Evolutionary conservation across 2,113 vertebrate species (phyloP), one percentile per base, ranked within the genome.

Genomic region (Microcebus jonahi): DNA sequence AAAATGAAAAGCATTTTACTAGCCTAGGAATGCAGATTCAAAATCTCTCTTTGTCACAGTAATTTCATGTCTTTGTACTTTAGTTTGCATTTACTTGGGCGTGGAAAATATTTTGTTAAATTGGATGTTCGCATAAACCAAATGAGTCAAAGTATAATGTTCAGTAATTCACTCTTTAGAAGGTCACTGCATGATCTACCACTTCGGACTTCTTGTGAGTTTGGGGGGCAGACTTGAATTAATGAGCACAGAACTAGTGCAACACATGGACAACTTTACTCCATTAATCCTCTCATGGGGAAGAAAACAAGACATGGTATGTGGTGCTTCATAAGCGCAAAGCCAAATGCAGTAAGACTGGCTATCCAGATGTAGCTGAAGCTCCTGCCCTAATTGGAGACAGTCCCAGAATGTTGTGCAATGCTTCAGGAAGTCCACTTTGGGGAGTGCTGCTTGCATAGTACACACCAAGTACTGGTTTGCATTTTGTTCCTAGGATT

Each of bases 401-500:
- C 57, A 91, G 36, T 91, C 42, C 92, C 88, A 21, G 42, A 93
- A 57, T 61, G 84, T 61, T 39, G 9, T 55, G 73, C 50, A 88
- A 65, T 63, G 17, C 63, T 93, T 93, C 67, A 77, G 77, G 88
- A 97, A 93, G 83, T 93, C 71, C 79, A 93, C 8, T 70, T 45
- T 86, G 27, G 53, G 57, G 50, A 73, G 36, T 55, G 11, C 23
- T 29, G 50, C 84, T 95, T 89, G 36, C 65, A 81, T 50, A 77
- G 50, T 42, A 48, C 23, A 81, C 23, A 81, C 21, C 48, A 84
- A 67, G n/a, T 84, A 84, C 34, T 87, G 42, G 25, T 88, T 87
- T 76, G 31, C 34, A 36, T 76, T 96, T 96, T 91, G 34, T 70
- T 88, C 36, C 87, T 70, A 93, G 70, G 45, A 73, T 94, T 94